Evolutionary conservation across 1,140 invertebrate species (phyloP), one percentile per base, ranked within the genome.

Genomic region (Cecropterus lyciades): DNA sequence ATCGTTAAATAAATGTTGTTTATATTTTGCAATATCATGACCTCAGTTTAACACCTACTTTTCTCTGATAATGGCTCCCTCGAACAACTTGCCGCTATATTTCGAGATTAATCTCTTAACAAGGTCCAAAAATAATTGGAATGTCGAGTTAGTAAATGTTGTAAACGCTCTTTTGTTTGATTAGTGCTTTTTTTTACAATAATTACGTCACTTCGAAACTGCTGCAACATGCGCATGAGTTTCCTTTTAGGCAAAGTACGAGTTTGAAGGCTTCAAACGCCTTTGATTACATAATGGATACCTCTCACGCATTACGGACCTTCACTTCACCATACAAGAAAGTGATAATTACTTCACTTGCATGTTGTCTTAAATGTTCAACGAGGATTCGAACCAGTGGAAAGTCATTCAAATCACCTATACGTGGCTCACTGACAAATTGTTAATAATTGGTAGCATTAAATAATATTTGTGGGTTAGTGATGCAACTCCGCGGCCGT

Each of bases 401-500:
- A n/a, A n/a, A n/a, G n/a, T n/a, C n/a, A n/a, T n/a, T n/a, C n/a
- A n/a, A n/a, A n/a, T n/a, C n/a, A n/a, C n/a, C n/a, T n/a, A n/a
- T n/a, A n/a, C n/a, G n/a, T n/a, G 46, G 17, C 24, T 48, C 17
- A 33, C 20, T 60, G n/a, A n/a, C n/a, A 46, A 33, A 33, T 46
- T 30, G 46, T 60, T 30, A 60, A 27, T 60, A n/a, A n/a, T n/a
- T n/a, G 56, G 55, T 65, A 49, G 62, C 45, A 71, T 75, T 73
- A 69, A 68, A 63, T 73, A 69, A 67, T 64, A 69, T 68, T 77
- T 75, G 55, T 75, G 65, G 73, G 73, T 75, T 73, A 78, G 46
- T 73, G 72, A 74, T 51, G 66, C 65, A 77, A 73, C 56, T n/a
- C n/a, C n/a, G 62, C 60, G 69, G 53, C 69, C 48, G 67, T 67